These are phyloP conservation scores for Metopolophium dirhodum DNA, from an alignment of 1,140 invertebrate species.

Conservation along the genomic window DNA sequence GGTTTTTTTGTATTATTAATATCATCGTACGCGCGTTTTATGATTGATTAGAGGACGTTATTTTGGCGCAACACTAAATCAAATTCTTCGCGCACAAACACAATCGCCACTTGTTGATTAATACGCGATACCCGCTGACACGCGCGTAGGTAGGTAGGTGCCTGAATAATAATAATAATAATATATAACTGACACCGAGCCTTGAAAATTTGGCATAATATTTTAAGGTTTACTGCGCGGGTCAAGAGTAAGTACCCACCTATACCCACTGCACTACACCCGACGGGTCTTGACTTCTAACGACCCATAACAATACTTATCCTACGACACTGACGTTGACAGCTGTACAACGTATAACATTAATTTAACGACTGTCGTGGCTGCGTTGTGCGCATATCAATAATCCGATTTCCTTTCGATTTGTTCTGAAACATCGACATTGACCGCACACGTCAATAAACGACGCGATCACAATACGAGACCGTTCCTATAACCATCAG, in stretches of 20 bases:
- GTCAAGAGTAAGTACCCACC: neutral
- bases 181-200: neutral
- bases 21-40: neutral
- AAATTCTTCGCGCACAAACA: neutral
- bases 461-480: neutral
- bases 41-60: conserved; percentile 32
- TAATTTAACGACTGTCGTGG: neutral
- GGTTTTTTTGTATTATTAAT: neutral
- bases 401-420: neutral
- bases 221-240: neutral
- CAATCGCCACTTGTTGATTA: conserved; percentile 15
- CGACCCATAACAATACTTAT: neutral
- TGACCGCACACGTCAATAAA: neutral
- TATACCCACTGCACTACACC: neutral
- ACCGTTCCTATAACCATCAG: neutral
- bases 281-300: neutral
- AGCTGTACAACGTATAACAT: neutral
- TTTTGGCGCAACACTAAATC: neutral
- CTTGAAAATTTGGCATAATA: conserved; percentile 40
- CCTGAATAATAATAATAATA: no score
- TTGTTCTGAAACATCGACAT: neutral
- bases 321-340: neutral
- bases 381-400: neutral
- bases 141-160: no score
- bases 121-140: neutral